These are phyloP conservation scores for Leptinotarsa undecemlineata DNA, from an alignment of 1,140 invertebrate genomes.

Conservation along the genomic window DNA sequence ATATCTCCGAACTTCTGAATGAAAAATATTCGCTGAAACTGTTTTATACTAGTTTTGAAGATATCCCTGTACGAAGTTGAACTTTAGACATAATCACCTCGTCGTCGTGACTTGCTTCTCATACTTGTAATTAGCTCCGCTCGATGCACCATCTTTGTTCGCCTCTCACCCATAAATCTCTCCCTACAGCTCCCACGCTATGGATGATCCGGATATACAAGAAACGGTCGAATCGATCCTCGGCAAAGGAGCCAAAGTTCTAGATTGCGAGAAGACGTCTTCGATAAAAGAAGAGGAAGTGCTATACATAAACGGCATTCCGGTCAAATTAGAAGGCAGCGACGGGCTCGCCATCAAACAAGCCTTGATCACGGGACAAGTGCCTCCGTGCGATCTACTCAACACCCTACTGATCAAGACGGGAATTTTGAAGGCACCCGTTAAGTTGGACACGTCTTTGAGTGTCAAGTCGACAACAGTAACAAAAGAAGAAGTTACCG, in stretches of 20 bases:
- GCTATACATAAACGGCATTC: conserved; percentile 74
- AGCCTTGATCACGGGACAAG: conserved; percentile 71
- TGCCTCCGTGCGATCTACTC: conserved; percentile 72
- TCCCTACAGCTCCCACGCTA: conserved; percentile 30
- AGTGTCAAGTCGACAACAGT: conserved; percentile 74
- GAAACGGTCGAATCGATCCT: conserved; percentile 78
- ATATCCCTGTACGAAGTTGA: no score
- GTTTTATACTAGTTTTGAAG: no score
- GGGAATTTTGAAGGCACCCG: conserved; percentile 69
- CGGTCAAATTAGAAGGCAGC: conserved; percentile 69
- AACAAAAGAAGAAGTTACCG: conserved; percentile 74
- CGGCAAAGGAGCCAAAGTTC: conserved; percentile 73
- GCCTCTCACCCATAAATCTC: conserved; percentile 19
- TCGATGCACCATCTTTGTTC: not conserved
- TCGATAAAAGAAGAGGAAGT: conserved; percentile 75
- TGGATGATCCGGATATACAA: conserved; percentile 76
- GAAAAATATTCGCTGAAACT: no score
- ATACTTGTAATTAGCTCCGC: conserved; percentile 12
- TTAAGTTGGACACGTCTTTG: conserved; percentile 72
- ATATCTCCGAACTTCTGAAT: no score
- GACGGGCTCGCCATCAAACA: conserved; percentile 73
- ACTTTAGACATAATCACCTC: no score
- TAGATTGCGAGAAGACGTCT: conserved; percentile 77
- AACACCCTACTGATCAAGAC: conserved; percentile 73
- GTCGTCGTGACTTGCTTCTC: conserved; percentile 29